Evolutionary conservation across 53 echinoderm and acorn worm species (phyloP).

Genomic region (Paracentrotus lividus): DNA sequence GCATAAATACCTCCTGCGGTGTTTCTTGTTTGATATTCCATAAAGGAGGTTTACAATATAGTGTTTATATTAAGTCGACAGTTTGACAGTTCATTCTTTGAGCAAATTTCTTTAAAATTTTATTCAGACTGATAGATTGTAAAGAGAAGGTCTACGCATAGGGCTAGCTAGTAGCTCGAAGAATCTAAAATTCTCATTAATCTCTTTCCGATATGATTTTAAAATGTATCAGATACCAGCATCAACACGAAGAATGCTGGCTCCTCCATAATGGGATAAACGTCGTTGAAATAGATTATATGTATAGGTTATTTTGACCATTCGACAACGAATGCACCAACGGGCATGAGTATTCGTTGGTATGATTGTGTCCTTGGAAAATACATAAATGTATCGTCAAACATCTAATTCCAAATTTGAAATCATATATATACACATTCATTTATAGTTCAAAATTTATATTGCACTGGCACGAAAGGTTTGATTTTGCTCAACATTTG

Average conservation of each 20-base stretch:
- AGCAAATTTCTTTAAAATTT: no score
- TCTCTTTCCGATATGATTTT: slow-evolving; percentile 10
- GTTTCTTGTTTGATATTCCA: slow-evolving; percentile 11
- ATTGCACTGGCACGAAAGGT: no score
- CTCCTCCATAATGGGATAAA: background rate
- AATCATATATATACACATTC: no score
- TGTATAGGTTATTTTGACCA: background rate
- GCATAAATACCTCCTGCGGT: slow-evolving; percentile 44
- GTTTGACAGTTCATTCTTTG: slow-evolving; percentile 10
- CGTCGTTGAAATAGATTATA: background rate
- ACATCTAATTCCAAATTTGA: no score
- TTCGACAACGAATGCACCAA: background rate
- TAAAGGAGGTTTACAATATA: slow-evolving; percentile 10
- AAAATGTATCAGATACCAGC: background rate
- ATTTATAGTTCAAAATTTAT: no score
- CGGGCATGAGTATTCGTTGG: background rate
- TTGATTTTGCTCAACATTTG: no score
- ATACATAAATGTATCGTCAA: no score
- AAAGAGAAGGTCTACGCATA: background rate
- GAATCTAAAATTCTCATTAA: slow-evolving; percentile 7
- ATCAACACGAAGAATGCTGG: background rate
- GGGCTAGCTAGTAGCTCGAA: background rate
- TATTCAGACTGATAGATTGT: background rate
- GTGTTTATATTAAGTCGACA: slow-evolving; percentile 24
- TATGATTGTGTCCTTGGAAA: no score